Evolutionary conservation across 1,140 invertebrate genomes (phyloP).

Genomic region (Oreohelix idahoensis): DNA sequence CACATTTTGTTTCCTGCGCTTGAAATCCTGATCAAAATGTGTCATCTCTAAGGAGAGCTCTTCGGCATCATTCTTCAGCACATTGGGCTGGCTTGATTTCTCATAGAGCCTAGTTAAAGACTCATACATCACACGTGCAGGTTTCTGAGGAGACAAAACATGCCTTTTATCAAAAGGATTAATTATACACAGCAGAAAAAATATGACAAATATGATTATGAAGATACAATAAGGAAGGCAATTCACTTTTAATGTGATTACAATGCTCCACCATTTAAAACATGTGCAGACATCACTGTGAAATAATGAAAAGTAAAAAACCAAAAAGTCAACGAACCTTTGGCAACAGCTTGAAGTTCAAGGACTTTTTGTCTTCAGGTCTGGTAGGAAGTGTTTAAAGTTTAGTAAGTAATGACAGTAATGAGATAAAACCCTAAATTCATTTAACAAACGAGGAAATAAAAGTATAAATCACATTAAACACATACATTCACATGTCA

Average conservation of each 20-base stretch:
- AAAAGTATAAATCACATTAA: too few species aligned
- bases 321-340: constrained; percentile 75
- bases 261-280: too few species aligned
- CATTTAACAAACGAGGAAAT: too few species aligned
- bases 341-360: constrained; percentile 88
- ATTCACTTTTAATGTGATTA: too few species aligned
- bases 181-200: background rate
- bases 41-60: constrained; percentile 74
- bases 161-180: background rate
- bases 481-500: too few species aligned
- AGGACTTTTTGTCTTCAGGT: constrained; percentile 88
- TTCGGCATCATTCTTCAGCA: constrained; percentile 70
- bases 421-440: too few species aligned
- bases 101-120: constrained; percentile 82
- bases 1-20: constrained; percentile 81
- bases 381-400: constrained; percentile 72
- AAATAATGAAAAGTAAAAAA: background rate
- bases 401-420: too few species aligned
- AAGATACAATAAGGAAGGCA: too few species aligned
- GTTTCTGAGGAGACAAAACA: constrained; percentile 74
- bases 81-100: constrained; percentile 69
- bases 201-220: too few species aligned
- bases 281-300: too few species aligned
- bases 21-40: constrained; percentile 80
- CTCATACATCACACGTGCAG: constrained; percentile 84